Percentiles rank a stretch among this genome's conserved stretches.
These are phyloP conservation scores for Terrapene triunguis DNA, from an alignment of 2,113 vertebrate genomes.

Conservation along the genomic window DNA sequence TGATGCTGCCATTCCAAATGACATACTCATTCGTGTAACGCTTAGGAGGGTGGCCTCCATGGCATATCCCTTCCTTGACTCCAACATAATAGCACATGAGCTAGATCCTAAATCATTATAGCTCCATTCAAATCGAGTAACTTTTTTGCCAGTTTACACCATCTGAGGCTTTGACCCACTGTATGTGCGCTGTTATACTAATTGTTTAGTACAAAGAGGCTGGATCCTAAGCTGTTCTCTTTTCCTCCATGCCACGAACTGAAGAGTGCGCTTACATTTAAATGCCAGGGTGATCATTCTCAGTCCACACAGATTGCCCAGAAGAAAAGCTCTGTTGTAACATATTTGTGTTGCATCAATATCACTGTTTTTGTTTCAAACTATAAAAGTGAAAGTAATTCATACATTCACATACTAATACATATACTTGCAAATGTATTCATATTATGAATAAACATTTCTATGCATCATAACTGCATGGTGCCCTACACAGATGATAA, in stretches of 20 bases:
- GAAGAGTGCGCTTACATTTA: not conserved
- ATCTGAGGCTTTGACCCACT: not conserved
- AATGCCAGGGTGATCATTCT: not conserved
- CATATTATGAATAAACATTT: not conserved
- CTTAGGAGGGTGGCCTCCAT: too few relatives aligned
- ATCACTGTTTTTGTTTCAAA: not conserved
- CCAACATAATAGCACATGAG: too few relatives aligned
- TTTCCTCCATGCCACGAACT: not conserved
- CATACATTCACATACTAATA: not conserved
- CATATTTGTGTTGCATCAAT: not conserved
- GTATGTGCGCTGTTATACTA: not conserved
- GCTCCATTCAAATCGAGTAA: not conserved
- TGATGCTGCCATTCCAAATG: too few relatives aligned
- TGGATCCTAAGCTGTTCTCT: not conserved
- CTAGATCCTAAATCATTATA: too few relatives aligned
- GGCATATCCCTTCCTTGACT: too few relatives aligned
- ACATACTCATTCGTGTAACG: too few relatives aligned
- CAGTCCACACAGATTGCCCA: fast-evolving
- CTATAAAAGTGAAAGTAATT: not conserved
- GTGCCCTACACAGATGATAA: not conserved
- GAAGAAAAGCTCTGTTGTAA: not conserved
- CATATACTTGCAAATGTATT: not conserved
- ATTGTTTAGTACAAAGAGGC: not conserved
- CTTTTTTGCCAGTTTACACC: not conserved
- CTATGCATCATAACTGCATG: not conserved